phyloP scores from a whole-genome alignment of 2,113 vertebrate genomes.

The Zosterops pallidus region DNA sequence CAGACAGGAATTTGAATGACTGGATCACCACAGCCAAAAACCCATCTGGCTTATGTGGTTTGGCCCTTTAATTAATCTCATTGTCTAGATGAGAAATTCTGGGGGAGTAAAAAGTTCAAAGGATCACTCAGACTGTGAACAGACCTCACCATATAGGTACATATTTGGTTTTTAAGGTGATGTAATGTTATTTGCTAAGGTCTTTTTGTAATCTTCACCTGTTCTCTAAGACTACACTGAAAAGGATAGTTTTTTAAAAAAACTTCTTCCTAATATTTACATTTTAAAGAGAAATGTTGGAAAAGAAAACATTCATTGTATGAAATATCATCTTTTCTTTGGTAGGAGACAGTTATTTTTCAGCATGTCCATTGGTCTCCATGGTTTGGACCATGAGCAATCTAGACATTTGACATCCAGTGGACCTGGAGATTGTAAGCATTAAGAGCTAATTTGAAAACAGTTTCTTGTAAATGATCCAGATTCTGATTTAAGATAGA shows the following conservation, averaged over 20 bases:
- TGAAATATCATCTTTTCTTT: background rate
- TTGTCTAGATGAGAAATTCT: background rate
- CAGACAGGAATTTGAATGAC: background rate
- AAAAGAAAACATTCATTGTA: background rate
- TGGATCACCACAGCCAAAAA: background rate
- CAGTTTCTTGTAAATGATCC: background rate
- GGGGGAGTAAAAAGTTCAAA: background rate
- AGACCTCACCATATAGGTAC: background rate
- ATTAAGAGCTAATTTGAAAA: background rate
- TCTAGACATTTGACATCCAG: background rate
- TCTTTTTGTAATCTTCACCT: background rate
- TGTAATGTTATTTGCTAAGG: background rate
- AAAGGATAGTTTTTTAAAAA: background rate
- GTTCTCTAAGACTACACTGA: background rate
- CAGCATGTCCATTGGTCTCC: background rate
- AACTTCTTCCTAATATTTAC: background rate
- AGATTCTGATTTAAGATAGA: background rate
- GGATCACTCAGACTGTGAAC: background rate
- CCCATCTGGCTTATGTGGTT: background rate
- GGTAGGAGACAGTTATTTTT: background rate
- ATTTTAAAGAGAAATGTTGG: background rate
- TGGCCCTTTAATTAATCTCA: background rate
- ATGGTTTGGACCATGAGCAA: background rate
- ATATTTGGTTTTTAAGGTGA: background rate
- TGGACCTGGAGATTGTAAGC: background rate